Evolutionary conservation across 64 coral and sea anemone genomes (phyloP).

Genomic region (Dendronephthya gigantea): DNA sequence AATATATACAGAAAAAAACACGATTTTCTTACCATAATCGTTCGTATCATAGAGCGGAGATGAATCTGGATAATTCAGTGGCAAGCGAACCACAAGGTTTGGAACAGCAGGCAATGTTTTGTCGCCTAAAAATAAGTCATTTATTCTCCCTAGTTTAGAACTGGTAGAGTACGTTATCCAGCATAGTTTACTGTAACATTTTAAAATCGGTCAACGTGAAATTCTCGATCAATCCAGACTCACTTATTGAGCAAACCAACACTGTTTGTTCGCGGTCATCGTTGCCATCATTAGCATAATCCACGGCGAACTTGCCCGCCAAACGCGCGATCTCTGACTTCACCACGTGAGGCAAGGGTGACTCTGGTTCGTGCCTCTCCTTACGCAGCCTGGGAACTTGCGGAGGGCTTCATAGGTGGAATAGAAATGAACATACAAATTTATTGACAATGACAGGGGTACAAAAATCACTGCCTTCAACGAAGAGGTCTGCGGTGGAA

Average conservation of each 20-base stretch:
- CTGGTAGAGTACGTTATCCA: too few relatives aligned
- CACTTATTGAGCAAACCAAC: neutral
- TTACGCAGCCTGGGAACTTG: neutral
- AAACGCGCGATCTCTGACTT: neutral
- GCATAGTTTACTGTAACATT: too few relatives aligned
- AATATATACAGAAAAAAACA: neutral
- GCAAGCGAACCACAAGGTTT: neutral
- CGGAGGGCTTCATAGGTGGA: neutral
- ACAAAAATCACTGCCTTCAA: too few relatives aligned
- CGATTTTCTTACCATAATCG: neutral
- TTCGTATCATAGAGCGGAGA: neutral
- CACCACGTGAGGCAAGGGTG: neutral
- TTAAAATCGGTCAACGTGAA: too few relatives aligned
- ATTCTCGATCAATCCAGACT: neutral
- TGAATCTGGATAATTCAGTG: neutral
- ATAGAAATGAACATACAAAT: too few relatives aligned
- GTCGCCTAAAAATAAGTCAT: neutral
- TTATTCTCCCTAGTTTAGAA: too few relatives aligned
- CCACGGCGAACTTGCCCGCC: neutral
- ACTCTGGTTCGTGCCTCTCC: neutral
- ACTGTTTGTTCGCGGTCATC: neutral
- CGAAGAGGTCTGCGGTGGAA: too few relatives aligned
- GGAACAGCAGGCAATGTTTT: slow-evolving; percentile 11
- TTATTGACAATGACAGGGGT: too few relatives aligned
- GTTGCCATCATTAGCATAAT: neutral